Evolutionary conservation across 2,113 vertebrate genomes (phyloP).

Genomic region (Piaya cayana): DNA sequence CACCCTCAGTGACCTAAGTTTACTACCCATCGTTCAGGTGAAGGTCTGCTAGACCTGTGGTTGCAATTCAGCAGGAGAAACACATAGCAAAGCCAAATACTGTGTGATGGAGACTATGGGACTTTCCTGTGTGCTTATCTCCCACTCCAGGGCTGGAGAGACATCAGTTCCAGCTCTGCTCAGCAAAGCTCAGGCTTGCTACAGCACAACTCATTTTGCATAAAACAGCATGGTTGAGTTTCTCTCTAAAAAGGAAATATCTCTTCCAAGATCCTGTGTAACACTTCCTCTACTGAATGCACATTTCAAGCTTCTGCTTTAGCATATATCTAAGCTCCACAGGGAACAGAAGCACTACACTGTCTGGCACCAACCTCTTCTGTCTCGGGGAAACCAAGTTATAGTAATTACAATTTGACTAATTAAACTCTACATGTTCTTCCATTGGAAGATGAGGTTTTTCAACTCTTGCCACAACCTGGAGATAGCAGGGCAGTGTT

Average conservation of each 20-base stretch:
- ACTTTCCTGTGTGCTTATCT: neutral
- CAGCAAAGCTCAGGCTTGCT: neutral
- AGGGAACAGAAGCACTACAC: rapidly evolving
- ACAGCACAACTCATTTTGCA: neutral
- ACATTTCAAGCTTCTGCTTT: neutral
- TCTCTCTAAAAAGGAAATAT: neutral
- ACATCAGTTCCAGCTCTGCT: neutral
- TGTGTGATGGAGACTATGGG: neutral
- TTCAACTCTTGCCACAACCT: neutral
- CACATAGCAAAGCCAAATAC: neutral
- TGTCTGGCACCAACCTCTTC: neutral
- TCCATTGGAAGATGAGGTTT: neutral
- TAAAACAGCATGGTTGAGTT: neutral
- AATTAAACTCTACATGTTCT: neutral
- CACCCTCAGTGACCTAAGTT: neutral
- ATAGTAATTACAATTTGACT: neutral
- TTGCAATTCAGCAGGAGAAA: neutral
- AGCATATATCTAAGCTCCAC: neutral
- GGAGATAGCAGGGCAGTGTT: neutral
- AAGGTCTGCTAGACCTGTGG: neutral
- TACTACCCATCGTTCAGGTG: neutral
- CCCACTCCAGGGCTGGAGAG: neutral
- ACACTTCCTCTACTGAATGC: neutral
- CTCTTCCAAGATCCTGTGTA: neutral
- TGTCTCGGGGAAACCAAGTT: neutral